These are phyloP conservation scores for Temnopleurus reevesii DNA, from an alignment of 53 echinoderm and acorn worm genomes.

Conservation along the genomic window DNA sequence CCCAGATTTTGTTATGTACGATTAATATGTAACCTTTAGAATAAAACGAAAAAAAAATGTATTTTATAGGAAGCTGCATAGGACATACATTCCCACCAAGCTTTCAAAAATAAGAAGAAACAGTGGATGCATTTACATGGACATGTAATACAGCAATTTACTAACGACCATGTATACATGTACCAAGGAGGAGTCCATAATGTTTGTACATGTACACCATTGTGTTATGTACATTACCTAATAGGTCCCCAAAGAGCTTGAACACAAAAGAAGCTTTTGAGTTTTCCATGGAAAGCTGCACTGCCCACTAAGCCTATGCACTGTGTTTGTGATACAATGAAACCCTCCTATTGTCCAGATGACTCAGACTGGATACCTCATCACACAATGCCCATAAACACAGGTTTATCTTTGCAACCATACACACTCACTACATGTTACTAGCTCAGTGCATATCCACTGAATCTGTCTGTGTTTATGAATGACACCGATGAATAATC, in stretches of 20 bases:
- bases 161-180: not conserved
- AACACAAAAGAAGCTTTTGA: not conserved
- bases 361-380: not conserved
- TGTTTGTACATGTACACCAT: not conserved
- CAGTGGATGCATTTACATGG: no score
- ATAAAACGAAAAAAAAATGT: no score
- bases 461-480: no score
- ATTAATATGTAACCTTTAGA: no score
- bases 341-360: not conserved
- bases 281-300: not conserved
- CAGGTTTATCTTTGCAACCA: not conserved
- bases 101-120: no score
- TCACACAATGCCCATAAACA: not conserved
- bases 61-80: no score
- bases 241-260: not conserved
- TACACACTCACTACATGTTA: no score
- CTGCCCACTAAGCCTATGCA: not conserved
- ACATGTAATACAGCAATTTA: no score
- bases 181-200: not conserved
- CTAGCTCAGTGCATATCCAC: no score
- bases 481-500: no score
- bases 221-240: not conserved
- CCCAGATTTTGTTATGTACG: no score
- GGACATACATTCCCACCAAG: no score
- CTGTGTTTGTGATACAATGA: conserved; percentile 1